These are phyloP conservation scores for Leucophenga varia DNA, from an alignment of 1,140 invertebrate genomes.

Conservation along the genomic window DNA sequence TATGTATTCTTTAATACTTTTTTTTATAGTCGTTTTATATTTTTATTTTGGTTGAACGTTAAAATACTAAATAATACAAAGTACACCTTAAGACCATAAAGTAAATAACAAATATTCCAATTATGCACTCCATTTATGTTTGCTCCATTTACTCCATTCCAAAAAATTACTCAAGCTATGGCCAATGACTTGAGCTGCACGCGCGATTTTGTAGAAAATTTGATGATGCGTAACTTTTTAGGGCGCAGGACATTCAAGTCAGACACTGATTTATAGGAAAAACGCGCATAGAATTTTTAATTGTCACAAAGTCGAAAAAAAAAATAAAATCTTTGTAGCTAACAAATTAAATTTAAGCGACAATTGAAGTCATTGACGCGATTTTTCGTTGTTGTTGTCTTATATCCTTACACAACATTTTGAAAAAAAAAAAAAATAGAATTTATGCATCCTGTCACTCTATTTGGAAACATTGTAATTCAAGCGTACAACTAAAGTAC, in stretches of 20 bases:
- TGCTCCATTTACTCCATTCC: no score
- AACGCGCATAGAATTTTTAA: slow-evolving; percentile 48
- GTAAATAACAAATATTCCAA: no score
- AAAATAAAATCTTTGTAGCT: neutral
- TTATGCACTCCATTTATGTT: no score
- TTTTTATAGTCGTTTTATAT: no score
- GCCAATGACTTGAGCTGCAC: no score
- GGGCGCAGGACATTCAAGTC: slow-evolving; percentile 14
- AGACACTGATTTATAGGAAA: slow-evolving; percentile 51
- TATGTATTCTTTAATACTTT: no score
- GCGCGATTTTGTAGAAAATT: slow-evolving; percentile 25
- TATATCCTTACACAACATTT: slow-evolving; percentile 10
- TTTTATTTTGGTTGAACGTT: no score
- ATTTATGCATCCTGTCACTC: slow-evolving; percentile 49
- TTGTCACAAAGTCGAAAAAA: slow-evolving; percentile 13
- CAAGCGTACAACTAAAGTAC: slow-evolving; percentile 34
- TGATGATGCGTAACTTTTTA: slow-evolving; percentile 54
- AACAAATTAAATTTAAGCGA: slow-evolving; percentile 33
- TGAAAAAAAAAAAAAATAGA: slow-evolving; percentile 21
- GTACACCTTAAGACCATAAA: no score
- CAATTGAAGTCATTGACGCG: no score
- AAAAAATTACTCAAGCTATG: no score
- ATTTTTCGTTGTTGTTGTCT: slow-evolving; percentile 11
- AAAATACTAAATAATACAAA: no score
- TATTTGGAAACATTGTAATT: slow-evolving; percentile 53